Base-by-base conservation (phyloP, 2,113 vertebrate species). In the Jaculus jaculus region DNA sequence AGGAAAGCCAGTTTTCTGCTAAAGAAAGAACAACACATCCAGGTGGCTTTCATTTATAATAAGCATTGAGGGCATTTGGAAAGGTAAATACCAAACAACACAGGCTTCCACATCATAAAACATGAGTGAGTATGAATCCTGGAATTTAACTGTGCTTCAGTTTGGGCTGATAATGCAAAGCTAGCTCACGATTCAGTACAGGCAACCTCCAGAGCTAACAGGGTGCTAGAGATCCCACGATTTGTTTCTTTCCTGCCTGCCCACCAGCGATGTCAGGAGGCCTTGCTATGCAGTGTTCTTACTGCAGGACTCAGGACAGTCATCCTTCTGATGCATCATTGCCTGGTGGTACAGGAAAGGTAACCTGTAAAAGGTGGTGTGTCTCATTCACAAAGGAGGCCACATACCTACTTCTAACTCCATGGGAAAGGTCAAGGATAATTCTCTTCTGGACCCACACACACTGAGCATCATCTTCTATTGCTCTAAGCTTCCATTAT, bases 351-450 rank as follows among this genome's bases (percentile, higher is more conserved):
- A 54, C 11, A 47, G 20, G 51, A 51, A 68, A 84, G 30, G 66
- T 78, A 60, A 11, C n/a, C 86, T 79, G 68, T 83, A 81, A 73
- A 72, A 69, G 1, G 58, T 69, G 91, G 16, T 58, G 32, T 23
- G 28, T 91, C 78, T 94, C 74, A 71, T 79, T 82, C 81, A 18
- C 82, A 87, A 72, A 93, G 51, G 69, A 79, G 61, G 11, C 71
- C 71, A 54, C 9, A 1, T 66, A 37, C 20, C 32, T 34, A 71
- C 23, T 47, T 26, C 32, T 77, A 9, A 65, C 37, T 74, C 86
- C 10, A 83, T 66, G 2, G 28, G 5, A 1, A 89, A 78, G 18
- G 39, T 42, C 15, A 90, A n/a, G 2, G 26, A 4, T 42, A 81
- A 79, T n/a, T 13, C 20, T 82, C 34, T 23, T 17, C 7, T 83